Conservation (phyloP, 2,888 invertebrate species). For the Nephrotoma flavescens region DNA sequence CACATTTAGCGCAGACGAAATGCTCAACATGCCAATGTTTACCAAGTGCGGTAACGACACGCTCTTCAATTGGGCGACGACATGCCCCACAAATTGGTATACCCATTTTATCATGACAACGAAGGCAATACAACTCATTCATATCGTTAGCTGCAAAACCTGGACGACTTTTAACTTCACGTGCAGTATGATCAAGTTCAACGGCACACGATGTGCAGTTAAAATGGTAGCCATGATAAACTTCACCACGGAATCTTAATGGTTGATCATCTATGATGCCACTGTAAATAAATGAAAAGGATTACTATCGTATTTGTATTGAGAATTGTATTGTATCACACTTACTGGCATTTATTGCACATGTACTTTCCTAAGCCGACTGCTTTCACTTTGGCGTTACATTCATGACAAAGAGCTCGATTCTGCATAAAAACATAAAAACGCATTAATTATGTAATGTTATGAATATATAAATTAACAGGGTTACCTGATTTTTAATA, state of each 20-base stretch:
- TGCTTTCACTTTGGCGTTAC: constrained; percentile 92
- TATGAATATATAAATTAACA: background rate
- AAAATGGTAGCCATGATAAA: constrained; percentile 99
- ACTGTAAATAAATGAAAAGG: constrained; percentile 32
- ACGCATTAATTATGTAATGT: background rate
- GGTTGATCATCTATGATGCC: constrained; percentile 86
- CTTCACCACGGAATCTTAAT: constrained; percentile 83
- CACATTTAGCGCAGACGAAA: constrained; percentile 99
- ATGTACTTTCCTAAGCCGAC: constrained; percentile 91
- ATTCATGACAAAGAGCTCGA: constrained; percentile 84
- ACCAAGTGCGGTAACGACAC: constrained; percentile 95
- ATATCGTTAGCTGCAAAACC: constrained; percentile 83
- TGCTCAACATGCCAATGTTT: constrained; percentile 99
- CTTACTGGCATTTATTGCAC: constrained; percentile 97
- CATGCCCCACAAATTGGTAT: constrained; percentile 99
- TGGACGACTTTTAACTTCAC: constrained; percentile 86
- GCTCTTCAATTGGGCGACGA: constrained; percentile 94
- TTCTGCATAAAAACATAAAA: constrained; percentile 16
- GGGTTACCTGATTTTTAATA: constrained; percentile 69
- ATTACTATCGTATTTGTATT: background rate
- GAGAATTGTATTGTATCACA: background rate
- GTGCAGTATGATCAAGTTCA: constrained; percentile 88
- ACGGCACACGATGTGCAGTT: constrained; percentile 85
- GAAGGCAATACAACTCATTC: constrained; percentile 91
- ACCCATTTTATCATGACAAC: constrained; percentile 99